A percentile compares a stretch with the other conserved stretches of the same genome.
phyloP scores from a whole-genome alignment of 2,888 invertebrate species.

The Erpobdella octoculata region DNA sequence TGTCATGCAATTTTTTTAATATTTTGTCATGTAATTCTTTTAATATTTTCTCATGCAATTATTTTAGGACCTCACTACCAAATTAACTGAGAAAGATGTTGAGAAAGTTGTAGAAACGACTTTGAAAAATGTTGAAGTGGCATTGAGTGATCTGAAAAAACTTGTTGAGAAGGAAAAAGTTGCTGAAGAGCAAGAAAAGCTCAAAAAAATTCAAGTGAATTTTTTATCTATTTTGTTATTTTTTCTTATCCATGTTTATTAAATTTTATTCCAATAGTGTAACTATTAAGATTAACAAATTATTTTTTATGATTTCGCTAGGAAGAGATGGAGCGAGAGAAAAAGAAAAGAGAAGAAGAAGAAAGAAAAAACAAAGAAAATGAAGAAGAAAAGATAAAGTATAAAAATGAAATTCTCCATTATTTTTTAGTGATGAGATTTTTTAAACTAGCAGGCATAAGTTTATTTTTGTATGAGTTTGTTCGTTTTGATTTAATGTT shows the following conservation, averaged over 20 bases:
- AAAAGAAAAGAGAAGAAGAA: slow-evolving; percentile 70
- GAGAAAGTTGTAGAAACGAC: slow-evolving; percentile 64
- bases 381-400: slow-evolving; percentile 34
- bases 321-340: slow-evolving; percentile 76
- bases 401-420: too few species aligned
- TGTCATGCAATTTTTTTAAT: too few species aligned
- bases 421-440: too few species aligned
- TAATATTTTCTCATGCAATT: too few species aligned
- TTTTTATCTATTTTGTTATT: not conserved
- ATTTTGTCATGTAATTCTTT: too few species aligned
- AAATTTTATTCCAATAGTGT: not conserved
- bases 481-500: too few species aligned
- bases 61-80: slow-evolving; percentile 17
- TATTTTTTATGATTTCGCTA: slow-evolving; percentile 33
- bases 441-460: too few species aligned
- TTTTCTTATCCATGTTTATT: not conserved
- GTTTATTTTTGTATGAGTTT: too few species aligned
- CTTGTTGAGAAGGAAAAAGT: slow-evolving; percentile 68
- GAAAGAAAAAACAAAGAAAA: slow-evolving; percentile 56
- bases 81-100: slow-evolving; percentile 64
- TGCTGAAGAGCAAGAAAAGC: slow-evolving; percentile 76
- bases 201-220: slow-evolving; percentile 66
- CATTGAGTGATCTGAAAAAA: slow-evolving; percentile 60
- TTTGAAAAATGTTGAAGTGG: slow-evolving; percentile 46
- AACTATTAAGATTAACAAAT: not conserved